These are phyloP conservation scores for Andricus grossulariae DNA, from an alignment of 1,140 invertebrate species.

Conservation along the genomic window DNA sequence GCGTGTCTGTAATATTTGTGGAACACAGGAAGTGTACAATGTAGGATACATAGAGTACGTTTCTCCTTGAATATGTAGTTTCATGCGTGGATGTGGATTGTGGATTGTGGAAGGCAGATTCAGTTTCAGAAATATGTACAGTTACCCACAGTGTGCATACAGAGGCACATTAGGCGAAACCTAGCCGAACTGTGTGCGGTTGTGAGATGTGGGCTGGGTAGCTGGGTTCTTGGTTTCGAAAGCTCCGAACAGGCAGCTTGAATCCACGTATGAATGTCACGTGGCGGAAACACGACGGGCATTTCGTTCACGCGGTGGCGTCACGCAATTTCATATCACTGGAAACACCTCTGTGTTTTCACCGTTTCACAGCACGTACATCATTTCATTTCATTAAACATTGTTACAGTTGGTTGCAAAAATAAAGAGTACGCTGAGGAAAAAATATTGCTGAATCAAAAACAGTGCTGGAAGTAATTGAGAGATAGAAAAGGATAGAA, in stretches of 20 bases:
- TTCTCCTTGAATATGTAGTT: not conserved
- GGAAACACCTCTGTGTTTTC: slow-evolving; percentile 22
- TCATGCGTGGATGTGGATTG: not conserved
- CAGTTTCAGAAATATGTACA: slow-evolving; percentile 26
- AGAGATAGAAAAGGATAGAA: no score
- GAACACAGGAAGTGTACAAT: not conserved
- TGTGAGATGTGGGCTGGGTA: slow-evolving; percentile 11
- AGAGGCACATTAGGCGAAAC: slow-evolving; percentile 20
- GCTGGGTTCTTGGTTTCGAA: slow-evolving; percentile 41
- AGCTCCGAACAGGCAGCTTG: slow-evolving; percentile 29
- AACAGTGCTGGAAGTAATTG: no score
- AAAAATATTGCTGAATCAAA: no score
- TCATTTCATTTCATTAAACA: slow-evolving; percentile 13
- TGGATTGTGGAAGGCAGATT: slow-evolving; percentile 11
- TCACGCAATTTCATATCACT: slow-evolving; percentile 63
- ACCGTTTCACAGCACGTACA: no score
- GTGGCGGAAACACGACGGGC: slow-evolving; percentile 52
- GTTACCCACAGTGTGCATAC: slow-evolving; percentile 32
- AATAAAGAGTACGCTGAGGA: no score
- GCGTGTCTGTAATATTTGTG: not conserved
- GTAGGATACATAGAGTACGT: not conserved
- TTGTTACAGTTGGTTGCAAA: not conserved
- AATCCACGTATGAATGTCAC: slow-evolving; percentile 48
- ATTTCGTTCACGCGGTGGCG: slow-evolving; percentile 60
- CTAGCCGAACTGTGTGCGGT: slow-evolving; percentile 41